Base-by-base conservation (phyloP, 2,888 invertebrate genomes). In the Bellardia pandia region DNA sequence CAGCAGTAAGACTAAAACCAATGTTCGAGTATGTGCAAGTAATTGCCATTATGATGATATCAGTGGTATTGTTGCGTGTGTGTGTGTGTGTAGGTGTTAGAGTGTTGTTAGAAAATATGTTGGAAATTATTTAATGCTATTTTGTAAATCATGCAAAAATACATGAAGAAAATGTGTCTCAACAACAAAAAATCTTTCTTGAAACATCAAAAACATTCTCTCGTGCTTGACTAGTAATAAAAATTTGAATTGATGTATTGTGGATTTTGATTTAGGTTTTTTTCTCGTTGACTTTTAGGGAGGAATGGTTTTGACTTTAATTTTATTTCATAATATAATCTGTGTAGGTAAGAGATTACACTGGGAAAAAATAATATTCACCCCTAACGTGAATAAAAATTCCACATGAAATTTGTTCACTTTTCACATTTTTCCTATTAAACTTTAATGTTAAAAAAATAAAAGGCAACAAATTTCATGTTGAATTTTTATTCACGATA, bases 201-300 rank as follows among this genome's bases (percentile, higher is more conserved):
- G n/a, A 78, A 79, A 74, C 74, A 74, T 74, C 51, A 68, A 78
- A 72, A 78, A 48, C 78, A 77, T 78, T 40, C 33, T 30, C 30
- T 66, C 42, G 45, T 72, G 56, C 37, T 84, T 72, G 56, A 66
- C 40, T 68, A 66, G 76, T 56, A 78, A 78, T 78, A 74, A 84
- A 66, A 71, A 78, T 58, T 37, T 48, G 37, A 56, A 78, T 51
- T 58, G 56, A 58, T 71, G 37, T 77, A 77, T 48, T 30, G 56
- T 9, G 45, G 40, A 84, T 56, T 78, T 58, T 58, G 7, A 68
- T 37, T 37, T 16, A 45, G 60, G 8, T 23, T 60, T 62, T 69
- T 58, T 66, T 72, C 13, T 23, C 51, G 76, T 30, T 76, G 69
- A 40, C 75, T 68, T 74, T 58, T 56, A 58, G 16, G 45, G 3